Evolutionary conservation across 1,140 invertebrate species (phyloP).

Genomic region (Lordiphosa clarofinis): DNA sequence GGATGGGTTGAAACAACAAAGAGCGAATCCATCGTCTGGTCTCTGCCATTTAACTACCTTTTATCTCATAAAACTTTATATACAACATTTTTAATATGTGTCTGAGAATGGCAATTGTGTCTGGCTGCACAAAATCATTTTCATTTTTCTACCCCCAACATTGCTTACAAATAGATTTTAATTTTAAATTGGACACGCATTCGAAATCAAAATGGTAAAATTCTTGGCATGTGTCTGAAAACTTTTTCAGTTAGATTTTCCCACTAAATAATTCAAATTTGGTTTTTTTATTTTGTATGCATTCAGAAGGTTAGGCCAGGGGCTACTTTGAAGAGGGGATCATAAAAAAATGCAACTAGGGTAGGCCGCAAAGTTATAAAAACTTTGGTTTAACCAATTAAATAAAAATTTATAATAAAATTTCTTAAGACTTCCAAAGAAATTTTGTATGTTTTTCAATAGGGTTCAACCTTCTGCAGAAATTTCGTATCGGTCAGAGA

Average conservation of each 20-base stretch:
- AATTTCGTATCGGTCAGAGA: too few species aligned
- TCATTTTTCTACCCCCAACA: slow-evolving; percentile 13
- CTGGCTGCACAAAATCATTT: slow-evolving; percentile 5
- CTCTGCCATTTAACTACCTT: slow-evolving; percentile 37
- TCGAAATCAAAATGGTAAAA: slow-evolving; percentile 44
- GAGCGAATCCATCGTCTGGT: slow-evolving; percentile 24
- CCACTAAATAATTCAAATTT: slow-evolving; percentile 43
- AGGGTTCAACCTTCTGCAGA: too few species aligned
- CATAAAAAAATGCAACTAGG: slow-evolving; percentile 24
- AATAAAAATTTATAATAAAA: too few species aligned
- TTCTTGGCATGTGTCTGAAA: slow-evolving; percentile 49
- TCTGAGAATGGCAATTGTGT: slow-evolving; percentile 22
- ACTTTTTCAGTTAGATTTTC: slow-evolving; percentile 24
- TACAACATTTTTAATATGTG: slow-evolving; percentile 45
- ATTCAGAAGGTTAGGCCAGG: slow-evolving; percentile 28
- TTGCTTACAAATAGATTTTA: slow-evolving; percentile 52
- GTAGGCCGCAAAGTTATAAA: slow-evolving; percentile 1
- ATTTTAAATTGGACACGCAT: slow-evolving; percentile 53
- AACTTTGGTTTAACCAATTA: too few species aligned
- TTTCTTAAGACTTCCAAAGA: too few species aligned
- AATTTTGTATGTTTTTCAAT: too few species aligned
- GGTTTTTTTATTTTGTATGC: background rate
- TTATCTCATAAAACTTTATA: slow-evolving; percentile 33
- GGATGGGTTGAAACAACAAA: slow-evolving; percentile 37
- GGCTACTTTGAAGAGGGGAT: slow-evolving; percentile 11